Conservation (phyloP, 2,113 vertebrate species). For the Neofelis nebulosa region DNA sequence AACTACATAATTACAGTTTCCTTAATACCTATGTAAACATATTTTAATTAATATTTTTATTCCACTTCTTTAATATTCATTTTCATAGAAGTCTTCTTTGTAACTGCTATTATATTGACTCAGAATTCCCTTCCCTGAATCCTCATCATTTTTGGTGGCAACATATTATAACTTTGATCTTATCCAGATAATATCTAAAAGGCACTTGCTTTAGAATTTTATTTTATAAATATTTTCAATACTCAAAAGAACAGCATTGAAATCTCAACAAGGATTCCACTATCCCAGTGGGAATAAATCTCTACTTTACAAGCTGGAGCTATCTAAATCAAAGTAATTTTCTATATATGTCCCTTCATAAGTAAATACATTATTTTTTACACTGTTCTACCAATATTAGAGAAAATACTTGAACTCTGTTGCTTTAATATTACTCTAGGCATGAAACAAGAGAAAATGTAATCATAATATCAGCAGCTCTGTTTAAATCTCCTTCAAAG, state of each 20-base stretch:
- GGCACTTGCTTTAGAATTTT: constrained; percentile 5
- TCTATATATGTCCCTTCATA: constrained; percentile 27
- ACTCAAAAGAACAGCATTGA: not conserved
- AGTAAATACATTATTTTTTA: constrained; percentile 66
- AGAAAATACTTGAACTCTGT: constrained; percentile 56
- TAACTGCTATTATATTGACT: not conserved
- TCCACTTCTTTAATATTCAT: not conserved
- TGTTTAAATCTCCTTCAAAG: constrained; percentile 53
- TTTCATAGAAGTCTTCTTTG: not conserved
- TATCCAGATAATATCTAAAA: not conserved
- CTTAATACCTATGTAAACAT: not conserved
- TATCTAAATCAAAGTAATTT: constrained; percentile 59
- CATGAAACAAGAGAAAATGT: constrained; percentile 61
- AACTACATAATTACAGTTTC: not conserved
- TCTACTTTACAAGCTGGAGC: constrained; percentile 11
- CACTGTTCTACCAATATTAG: constrained; percentile 18
- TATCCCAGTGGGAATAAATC: constrained; percentile 10
- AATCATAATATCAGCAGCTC: constrained; percentile 54
- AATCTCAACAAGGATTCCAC: constrained; percentile 30
- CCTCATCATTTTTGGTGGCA: not conserved
- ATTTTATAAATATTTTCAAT: not conserved
- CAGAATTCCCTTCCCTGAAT: not conserved
- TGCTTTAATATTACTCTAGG: constrained; percentile 41
- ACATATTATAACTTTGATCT: not conserved
- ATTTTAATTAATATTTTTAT: constrained; percentile 49